Evolutionary conservation across 2,113 vertebrate species (phyloP).

Genomic region (Syngnathus floridae): DNA sequence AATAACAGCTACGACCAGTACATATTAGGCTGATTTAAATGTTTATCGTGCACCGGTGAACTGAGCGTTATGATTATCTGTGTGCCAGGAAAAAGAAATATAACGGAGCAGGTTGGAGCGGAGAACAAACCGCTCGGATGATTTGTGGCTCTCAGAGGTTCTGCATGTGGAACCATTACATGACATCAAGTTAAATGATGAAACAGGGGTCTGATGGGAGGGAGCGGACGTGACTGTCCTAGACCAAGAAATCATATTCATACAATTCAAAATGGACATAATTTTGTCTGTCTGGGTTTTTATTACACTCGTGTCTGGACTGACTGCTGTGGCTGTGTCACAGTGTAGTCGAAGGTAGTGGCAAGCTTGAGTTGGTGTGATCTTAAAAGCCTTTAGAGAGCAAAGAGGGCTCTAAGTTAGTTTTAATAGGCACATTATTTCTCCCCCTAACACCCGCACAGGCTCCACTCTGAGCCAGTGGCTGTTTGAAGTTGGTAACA

Average conservation of each 20-base stretch:
- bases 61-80: constrained; percentile 4
- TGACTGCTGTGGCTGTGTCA: constrained; percentile 24
- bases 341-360: constrained; percentile 33
- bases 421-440: constrained; percentile 73
- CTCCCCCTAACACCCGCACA: constrained; percentile 53
- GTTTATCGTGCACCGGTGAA: constrained; percentile 26
- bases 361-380: constrained; percentile 46
- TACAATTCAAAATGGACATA: constrained; percentile 36
- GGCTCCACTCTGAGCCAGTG: constrained; percentile 55
- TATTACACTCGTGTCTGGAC: constrained; percentile 24
- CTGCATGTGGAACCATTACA: constrained; percentile 29
- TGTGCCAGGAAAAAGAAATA: constrained; percentile 40
- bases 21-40: constrained; percentile 38
- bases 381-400: constrained; percentile 56
- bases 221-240: constrained; percentile 29
- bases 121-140: constrained; percentile 14
- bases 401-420: constrained; percentile 66
- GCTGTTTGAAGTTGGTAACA: constrained; percentile 74
- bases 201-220: constrained; percentile 40
- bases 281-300: constrained; percentile 42
- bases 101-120: constrained; percentile 12
- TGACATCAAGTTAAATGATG: constrained; percentile 47
- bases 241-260: constrained; percentile 48
- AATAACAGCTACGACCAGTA: constrained; percentile 33
- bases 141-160: constrained; percentile 28